Evolutionary conservation across 2,113 vertebrate species (phyloP).

Genomic region (Stictonetta naevosa): DNA sequence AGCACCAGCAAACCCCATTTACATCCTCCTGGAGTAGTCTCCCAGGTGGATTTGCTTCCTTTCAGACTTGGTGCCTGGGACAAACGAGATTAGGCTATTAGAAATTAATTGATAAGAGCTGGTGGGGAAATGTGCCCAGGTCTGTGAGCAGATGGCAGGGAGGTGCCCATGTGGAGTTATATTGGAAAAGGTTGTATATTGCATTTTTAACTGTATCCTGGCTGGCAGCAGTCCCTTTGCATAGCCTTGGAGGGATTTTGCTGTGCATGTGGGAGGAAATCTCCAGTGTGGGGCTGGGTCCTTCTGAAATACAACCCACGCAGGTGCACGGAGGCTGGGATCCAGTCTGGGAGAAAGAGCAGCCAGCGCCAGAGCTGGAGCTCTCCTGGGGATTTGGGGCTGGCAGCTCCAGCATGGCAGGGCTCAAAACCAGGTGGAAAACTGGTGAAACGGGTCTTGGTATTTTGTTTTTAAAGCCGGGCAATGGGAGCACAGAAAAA

Average conservation of each 20-base stretch:
- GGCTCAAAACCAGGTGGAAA: not conserved
- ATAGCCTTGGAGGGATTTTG: not conserved
- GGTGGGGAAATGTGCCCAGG: not conserved
- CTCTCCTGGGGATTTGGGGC: not conserved
- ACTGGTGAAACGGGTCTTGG: not conserved
- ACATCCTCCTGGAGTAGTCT: not conserved
- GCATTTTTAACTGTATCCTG: not conserved
- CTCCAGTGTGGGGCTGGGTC: not conserved
- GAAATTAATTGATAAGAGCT: not conserved
- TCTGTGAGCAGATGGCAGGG: not conserved
- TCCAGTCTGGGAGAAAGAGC: not conserved
- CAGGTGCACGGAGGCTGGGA: not conserved
- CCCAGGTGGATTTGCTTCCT: not conserved
- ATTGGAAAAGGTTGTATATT: not conserved
- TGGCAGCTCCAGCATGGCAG: not conserved
- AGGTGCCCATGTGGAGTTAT: not conserved
- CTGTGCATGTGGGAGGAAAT: not conserved
- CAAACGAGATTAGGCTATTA: not conserved
- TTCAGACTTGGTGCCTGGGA: not conserved
- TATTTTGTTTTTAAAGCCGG: not conserved
- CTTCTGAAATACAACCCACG: not conserved
- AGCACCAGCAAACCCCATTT: not conserved
- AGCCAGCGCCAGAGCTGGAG: not conserved
- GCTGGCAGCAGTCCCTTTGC: not conserved
- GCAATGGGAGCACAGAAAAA: fast-evolving